Conservation (phyloP, 2,113 vertebrate species). For the Naja naja region DNA sequence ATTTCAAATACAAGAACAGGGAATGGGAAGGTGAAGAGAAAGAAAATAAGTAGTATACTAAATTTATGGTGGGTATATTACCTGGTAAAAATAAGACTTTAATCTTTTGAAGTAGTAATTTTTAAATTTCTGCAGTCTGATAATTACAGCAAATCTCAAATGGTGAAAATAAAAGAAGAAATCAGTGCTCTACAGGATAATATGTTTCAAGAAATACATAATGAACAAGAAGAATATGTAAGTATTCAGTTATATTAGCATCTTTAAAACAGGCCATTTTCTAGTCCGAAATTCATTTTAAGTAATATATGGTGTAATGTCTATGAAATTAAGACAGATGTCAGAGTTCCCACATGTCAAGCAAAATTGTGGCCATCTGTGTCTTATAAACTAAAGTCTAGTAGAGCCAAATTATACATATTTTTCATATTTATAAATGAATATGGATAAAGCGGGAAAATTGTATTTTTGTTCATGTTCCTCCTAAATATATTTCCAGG, state of each 20-base stretch:
- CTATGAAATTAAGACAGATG: neutral
- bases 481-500: neutral
- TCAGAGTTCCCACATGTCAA: neutral
- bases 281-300: neutral
- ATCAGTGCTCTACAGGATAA: constrained; percentile 64
- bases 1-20: neutral
- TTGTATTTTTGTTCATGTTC: neutral
- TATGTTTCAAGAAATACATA: constrained; percentile 73
- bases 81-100: neutral
- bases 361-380: neutral
- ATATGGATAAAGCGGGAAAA: neutral
- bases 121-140: constrained; percentile 63
- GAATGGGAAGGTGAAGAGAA: neutral
- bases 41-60: neutral
- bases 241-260: constrained; percentile 50
- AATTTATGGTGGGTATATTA: neutral
- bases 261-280: neutral
- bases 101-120: constrained; percentile 22
- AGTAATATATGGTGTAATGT: neutral
- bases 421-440: neutral
- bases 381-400: neutral
- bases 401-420: neutral
- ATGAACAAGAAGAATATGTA: constrained; percentile 79
- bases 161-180: constrained; percentile 74
- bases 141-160: constrained; percentile 69